These are phyloP conservation scores for Halcyon badia DNA, from an alignment of 2,797 vertebrate species.

Conservation along the genomic window DNA sequence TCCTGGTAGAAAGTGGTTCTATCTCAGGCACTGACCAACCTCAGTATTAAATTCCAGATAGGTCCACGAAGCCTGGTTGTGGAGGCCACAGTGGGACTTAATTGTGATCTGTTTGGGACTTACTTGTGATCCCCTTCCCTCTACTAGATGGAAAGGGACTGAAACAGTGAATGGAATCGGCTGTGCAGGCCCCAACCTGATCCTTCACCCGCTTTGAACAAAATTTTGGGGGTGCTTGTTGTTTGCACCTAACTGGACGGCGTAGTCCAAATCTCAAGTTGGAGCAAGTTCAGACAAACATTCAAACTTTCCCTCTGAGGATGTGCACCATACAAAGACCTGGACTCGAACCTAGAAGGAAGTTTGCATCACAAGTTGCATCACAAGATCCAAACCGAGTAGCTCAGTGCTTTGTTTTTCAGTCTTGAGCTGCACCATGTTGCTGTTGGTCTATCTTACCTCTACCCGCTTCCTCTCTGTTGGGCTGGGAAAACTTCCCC, in stretches of 20 bases:
- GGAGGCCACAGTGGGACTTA: background rate
- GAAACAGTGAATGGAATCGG: background rate
- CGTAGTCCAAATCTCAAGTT: background rate
- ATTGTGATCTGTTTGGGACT: background rate
- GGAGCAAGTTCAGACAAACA: background rate
- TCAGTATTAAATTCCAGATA: background rate
- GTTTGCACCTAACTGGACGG: rapidly evolving
- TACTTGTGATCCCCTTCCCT: background rate
- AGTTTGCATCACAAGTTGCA: background rate
- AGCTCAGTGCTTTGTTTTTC: background rate
- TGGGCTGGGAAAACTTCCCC: background rate
- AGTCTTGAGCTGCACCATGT: background rate
- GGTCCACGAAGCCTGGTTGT: background rate
- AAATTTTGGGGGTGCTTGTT: background rate
- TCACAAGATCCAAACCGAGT: background rate
- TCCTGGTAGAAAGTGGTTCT: background rate
- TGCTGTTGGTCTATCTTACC: background rate
- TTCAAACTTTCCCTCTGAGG: background rate
- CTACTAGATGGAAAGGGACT: background rate
- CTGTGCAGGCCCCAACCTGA: background rate
- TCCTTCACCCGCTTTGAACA: background rate
- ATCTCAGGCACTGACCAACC: background rate
- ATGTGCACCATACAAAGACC: background rate
- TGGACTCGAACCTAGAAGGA: background rate
- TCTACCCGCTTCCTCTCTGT: background rate